These are phyloP conservation scores for Xiphydria camelus DNA, from an alignment of 2,888 invertebrate species.

Conservation along the genomic window DNA sequence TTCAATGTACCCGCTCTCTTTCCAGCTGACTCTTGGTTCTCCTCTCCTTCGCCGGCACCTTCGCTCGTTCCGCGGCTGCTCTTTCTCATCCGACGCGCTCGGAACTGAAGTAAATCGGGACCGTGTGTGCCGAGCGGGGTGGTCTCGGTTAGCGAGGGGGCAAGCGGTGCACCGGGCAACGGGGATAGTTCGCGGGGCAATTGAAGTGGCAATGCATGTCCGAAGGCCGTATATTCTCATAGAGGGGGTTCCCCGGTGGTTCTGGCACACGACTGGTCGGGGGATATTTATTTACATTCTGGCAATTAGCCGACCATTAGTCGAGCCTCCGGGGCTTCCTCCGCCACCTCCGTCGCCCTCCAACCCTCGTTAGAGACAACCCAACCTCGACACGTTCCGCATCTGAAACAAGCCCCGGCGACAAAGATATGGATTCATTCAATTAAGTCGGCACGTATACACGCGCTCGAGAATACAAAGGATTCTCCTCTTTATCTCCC, in stretches of 20 bases:
- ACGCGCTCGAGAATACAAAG: conserved; percentile 18
- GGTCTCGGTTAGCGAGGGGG: too few species aligned
- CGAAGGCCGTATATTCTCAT: conserved; percentile 54
- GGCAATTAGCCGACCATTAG: conserved; percentile 55
- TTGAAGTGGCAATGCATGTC: conserved; percentile 51
- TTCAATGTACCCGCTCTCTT: too few species aligned
- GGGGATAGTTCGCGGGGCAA: too few species aligned
- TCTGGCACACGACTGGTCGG: conserved; percentile 34
- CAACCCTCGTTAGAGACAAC: conserved; percentile 12
- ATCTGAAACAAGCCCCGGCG: conserved; percentile 27
- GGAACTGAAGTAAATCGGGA: too few species aligned
- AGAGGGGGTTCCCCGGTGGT: too few species aligned
- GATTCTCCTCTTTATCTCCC: too few species aligned
- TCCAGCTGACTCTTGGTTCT: too few species aligned
- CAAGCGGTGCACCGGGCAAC: too few species aligned
- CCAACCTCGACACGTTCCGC: conserved; percentile 21
- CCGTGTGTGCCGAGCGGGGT: too few species aligned
- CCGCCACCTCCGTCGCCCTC: conserved; percentile 12
- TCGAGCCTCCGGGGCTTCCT: conserved; percentile 34
- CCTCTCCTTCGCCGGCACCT: too few species aligned
- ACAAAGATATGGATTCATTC: conserved; percentile 30
- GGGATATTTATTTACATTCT: conserved; percentile 57
- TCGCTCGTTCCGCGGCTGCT: too few species aligned
- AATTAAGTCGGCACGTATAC: conserved; percentile 22
- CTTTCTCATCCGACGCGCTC: too few species aligned